Base-by-base conservation (phyloP, 2,113 vertebrate genomes). In the Charadrius vociferus region DNA sequence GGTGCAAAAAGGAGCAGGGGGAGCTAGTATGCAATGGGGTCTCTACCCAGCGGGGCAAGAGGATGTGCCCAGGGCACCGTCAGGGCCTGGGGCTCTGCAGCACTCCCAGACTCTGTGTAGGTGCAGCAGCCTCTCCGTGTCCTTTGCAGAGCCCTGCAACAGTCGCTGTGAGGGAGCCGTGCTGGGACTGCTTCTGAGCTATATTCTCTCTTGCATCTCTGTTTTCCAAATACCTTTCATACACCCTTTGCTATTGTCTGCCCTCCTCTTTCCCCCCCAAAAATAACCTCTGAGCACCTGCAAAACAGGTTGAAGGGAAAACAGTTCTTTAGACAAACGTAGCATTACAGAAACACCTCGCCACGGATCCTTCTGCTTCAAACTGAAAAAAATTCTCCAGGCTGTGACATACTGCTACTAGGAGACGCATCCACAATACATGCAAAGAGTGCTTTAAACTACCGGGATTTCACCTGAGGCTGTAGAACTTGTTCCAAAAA, bases 241-340 rank as follows among this genome's bases (percentile, higher is more conserved):
- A 45, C 41, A 22, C 20, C 65, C 20, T 53, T n/a, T 55, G 14
- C 59, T 53, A 14, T 32, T 24, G 5, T 50, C 50, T 55, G 7
- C 17, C 13, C n/a, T 58, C 22, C 14, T 20, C n/a, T 27, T 7
- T 4, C 12, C 21, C 16, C 13, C 8, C 3, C 7, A 4, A 1
- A 55, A 66, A 36, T 4, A 47, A 83, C 56, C 45, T 75, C 50
- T 36, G 32, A 70, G 30, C 36, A 56, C 34, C 66, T 74, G 39
- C 56, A 62, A 36, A 63, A 43, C 27, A 43, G 23, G 10, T 41
- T 3, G 27, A 58, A 53, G 45, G 61, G 32, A 92, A 87, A 71
- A 45, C 58, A 65, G 24, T 34, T 49, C 45, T 53, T 36, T 5
- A 82, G 55, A 23, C 29, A 36, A 24, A 65, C 39, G 30, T 7